A percentile compares a stretch with the other conserved stretches of the same genome.
These are phyloP conservation scores for Syngnathus acus DNA, from an alignment of 2,797 vertebrate genomes.

Conservation along the genomic window DNA sequence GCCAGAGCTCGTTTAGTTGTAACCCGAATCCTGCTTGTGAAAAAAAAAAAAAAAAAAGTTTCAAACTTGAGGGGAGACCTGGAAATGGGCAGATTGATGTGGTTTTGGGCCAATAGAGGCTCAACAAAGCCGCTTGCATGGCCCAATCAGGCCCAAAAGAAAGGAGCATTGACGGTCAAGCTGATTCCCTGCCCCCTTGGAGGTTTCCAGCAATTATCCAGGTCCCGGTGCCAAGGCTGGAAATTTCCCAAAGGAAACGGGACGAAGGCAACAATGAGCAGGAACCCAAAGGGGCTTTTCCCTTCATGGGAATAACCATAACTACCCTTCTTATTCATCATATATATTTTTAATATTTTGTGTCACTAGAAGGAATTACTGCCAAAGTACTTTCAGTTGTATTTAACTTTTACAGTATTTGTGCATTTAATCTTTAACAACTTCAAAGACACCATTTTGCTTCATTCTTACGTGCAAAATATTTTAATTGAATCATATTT, in stretches of 20 bases:
- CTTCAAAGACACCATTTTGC: too few relatives aligned
- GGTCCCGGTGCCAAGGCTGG: constrained; percentile 45
- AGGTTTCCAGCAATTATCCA: constrained; percentile 70
- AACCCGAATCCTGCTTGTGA: constrained; percentile 59
- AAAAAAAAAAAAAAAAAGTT: constrained; percentile 59
- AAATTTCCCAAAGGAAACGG: constrained; percentile 68
- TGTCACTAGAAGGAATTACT: too few relatives aligned
- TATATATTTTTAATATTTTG: background rate
- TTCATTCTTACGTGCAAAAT: background rate
- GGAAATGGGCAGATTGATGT: constrained; percentile 56
- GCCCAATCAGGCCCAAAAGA: constrained; percentile 48
- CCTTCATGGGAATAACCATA: background rate
- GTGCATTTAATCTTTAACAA: background rate
- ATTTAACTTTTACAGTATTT: background rate
- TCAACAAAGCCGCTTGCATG: constrained; percentile 11
- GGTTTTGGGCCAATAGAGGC: constrained; percentile 52
- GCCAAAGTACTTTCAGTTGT: too few relatives aligned
- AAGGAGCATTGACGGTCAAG: constrained; percentile 32
- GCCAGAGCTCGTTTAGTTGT: constrained; percentile 58
- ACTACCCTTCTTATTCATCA: background rate
- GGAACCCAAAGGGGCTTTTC: constrained; percentile 39
- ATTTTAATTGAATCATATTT: background rate
- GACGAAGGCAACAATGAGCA: constrained; percentile 65
- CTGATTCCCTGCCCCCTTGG: constrained; percentile 38
- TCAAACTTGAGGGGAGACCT: constrained; percentile 65